phyloP scores from a whole-genome alignment of 2,113 vertebrate genomes.

The Proteles cristata region DNA sequence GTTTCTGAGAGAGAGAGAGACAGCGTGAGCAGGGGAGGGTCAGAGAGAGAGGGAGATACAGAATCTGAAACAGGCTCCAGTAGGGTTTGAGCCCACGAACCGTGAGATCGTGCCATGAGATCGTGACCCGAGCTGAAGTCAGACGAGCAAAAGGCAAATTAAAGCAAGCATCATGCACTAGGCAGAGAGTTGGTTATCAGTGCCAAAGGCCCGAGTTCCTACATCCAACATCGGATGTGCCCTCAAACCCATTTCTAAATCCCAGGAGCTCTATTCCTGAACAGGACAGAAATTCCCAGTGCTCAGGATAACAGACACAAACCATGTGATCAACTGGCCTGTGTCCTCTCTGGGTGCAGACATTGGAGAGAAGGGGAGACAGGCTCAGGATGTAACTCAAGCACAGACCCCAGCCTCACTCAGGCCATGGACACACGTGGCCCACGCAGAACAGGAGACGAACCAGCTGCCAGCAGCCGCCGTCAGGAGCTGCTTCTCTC shows the following conservation, averaged over 20 bases:
- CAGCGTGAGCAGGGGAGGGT: too few species aligned
- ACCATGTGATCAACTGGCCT: rapidly evolving
- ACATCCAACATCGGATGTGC: not conserved
- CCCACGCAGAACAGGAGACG: not conserved
- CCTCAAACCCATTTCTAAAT: not conserved
- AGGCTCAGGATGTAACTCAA: not conserved
- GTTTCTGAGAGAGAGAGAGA: too few species aligned
- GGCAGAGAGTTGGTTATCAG: not conserved
- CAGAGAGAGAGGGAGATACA: too few species aligned
- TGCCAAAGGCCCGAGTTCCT: rapidly evolving
- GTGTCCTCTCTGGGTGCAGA: rapidly evolving
- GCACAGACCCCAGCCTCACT: not conserved
- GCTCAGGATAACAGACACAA: not conserved
- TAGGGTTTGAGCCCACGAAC: too few species aligned
- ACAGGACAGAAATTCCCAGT: not conserved
- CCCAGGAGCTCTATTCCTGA: not conserved
- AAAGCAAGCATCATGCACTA: rapidly evolving
- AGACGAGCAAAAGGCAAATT: not conserved
- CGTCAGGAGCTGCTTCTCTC: not conserved
- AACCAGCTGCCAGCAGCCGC: rapidly evolving
- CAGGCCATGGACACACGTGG: rapidly evolving
- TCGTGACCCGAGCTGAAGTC: too few species aligned
- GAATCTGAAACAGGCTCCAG: too few species aligned
- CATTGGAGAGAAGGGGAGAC: not conserved
- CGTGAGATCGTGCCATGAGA: too few species aligned